phyloP scores from a whole-genome alignment of 2,888 invertebrate species.

The Euspilapteryx auroguttella region DNA sequence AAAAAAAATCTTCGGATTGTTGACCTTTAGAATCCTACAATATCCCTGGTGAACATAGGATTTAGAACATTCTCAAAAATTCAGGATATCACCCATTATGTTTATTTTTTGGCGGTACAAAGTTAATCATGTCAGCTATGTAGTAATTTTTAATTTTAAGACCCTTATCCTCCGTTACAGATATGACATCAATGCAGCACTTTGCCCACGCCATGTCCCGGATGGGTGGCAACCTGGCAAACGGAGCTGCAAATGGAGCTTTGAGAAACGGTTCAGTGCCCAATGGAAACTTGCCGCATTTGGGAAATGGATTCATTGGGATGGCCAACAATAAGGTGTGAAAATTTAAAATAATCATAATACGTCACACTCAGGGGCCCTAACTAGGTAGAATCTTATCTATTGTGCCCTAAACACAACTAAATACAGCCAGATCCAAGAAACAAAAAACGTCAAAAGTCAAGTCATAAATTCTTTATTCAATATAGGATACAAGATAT shows the following conservation, averaged over 20 bases:
- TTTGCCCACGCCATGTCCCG: slow-evolving; percentile 47
- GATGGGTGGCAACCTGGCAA: slow-evolving; percentile 38
- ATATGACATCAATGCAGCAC: slow-evolving; percentile 25
- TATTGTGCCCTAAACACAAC: no score
- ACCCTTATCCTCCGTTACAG: slow-evolving; percentile 11
- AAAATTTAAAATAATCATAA: neutral
- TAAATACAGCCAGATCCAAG: no score
- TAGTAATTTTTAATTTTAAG: no score
- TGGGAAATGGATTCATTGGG: slow-evolving; percentile 34
- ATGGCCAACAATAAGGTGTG: slow-evolving; percentile 30
- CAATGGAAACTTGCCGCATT: slow-evolving; percentile 27
- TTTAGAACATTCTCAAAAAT: neutral
- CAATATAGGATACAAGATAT: no score
- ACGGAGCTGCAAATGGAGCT: slow-evolving; percentile 28
- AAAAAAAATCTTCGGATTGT: neutral
- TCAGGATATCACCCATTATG: no score
- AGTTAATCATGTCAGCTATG: no score
- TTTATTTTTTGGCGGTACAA: no score
- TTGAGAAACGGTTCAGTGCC: slow-evolving; percentile 18
- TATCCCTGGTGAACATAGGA: neutral
- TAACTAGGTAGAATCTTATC: no score
- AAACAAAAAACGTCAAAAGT: no score
- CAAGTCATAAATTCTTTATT: no score
- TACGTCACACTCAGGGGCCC: neutral
- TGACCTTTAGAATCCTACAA: neutral